Base-by-base conservation (phyloP, 2,113 vertebrate genomes). In the Nothoprocta perdicaria region DNA sequence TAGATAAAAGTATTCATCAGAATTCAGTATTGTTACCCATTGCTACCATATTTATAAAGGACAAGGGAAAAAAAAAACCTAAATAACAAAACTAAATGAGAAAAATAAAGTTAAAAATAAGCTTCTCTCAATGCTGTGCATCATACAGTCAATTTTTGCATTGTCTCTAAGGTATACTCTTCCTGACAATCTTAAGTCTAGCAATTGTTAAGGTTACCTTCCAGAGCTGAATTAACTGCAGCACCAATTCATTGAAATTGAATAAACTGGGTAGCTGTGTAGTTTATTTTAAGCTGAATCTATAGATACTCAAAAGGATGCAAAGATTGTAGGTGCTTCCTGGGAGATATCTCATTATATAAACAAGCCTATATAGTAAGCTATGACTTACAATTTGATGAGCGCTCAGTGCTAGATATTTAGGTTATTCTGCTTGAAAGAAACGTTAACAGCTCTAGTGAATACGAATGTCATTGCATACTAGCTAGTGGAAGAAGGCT, bases 211-310 rank as follows among this genome's bases (percentile, higher is more conserved):
- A 46, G 18, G 24, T 93, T 77, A 77, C 66, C 12, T 84, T 90
- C 73, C 68, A 27, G 68, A 82, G 75, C 50, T 67, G 67, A 86
- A 89, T 90, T 38, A 82, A 11, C 63, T 83, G 31, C 55, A 41
- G 46, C 38, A 83, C 52, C 38, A 80, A 53, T 83, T 80, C 33
- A 75, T 95, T 65, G 87, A 57, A 81, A 46, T 29, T 74, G 33
- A 50, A 77, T 16, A 78, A 38, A 83, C 80, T 75, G 86, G 67
- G 24, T 24, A 89, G 45, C 45, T 78, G 33, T 8, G 55, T 16
- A 66, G 45, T 48, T 77, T n/a, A 71, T 77, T 86, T 93, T 91
- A 57, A 63, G 65, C 85, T 74, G 67, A 80, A 89, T 65, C 68
- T 93, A 53, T 52, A 78, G 86, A 93, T 91, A 33, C 52, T 87